Evolutionary conservation across 2,888 invertebrate species (phyloP).

Genomic region (Troides helena): DNA sequence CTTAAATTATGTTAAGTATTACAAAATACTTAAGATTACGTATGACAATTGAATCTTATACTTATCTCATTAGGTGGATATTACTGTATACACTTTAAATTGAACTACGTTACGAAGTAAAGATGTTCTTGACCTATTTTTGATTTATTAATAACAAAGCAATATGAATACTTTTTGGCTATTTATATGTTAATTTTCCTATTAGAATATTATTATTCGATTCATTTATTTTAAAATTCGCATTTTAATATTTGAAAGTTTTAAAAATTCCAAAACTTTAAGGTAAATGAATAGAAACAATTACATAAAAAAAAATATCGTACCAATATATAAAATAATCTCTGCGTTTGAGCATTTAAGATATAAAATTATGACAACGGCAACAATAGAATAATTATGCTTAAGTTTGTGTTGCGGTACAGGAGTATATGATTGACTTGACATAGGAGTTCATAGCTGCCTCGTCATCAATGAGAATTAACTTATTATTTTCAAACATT

Average conservation of each 20-base stretch:
- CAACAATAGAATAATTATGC: background rate
- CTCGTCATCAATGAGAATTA: background rate
- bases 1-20: slow-evolving; percentile 11
- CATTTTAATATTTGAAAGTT: too few species aligned
- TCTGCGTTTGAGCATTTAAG: too few species aligned
- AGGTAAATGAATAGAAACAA: too few species aligned
- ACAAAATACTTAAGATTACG: slow-evolving; percentile 24
- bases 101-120: background rate
- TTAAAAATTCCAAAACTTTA: too few species aligned
- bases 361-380: background rate
- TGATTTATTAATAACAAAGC: background rate
- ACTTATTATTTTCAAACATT: background rate
- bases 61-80: background rate
- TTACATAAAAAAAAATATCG: too few species aligned
- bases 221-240: too few species aligned
- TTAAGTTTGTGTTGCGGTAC: background rate
- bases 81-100: background rate
- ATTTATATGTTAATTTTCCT: background rate
- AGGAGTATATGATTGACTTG: background rate
- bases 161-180: background rate
- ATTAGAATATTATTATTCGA: too few species aligned
- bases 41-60: slow-evolving; percentile 4
- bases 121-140: slow-evolving; percentile 9
- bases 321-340: too few species aligned
- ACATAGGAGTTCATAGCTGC: background rate